Evolutionary conservation across 2,888 invertebrate species (phyloP), one percentile per base, ranked within the genome.

Genomic region (Athetis lepigone): DNA sequence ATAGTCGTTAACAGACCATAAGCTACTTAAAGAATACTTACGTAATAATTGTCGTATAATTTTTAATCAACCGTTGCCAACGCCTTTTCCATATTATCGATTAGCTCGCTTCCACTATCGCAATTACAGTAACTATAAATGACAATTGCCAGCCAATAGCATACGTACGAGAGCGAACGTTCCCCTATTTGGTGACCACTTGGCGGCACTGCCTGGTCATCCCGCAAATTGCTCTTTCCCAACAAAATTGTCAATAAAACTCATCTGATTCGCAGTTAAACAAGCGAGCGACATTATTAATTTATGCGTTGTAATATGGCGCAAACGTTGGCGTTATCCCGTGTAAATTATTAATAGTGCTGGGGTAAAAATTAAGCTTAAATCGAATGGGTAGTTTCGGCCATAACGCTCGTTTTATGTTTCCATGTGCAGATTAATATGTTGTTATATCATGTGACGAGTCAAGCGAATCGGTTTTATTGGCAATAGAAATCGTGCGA

Each of bases 201-300:
- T 89, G 93, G 90, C 91, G 91, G 89, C 91, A 86, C 85, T 88
- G 86, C 87, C 88, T 86, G 93, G 90, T 89, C 92, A 93, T 94
- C 90, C 94, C 94, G 90, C 94, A 95, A 95, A 95, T 94, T 94
- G 94, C 95, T 90, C 93, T 94, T 92, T 92, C 91, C 92, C 92
- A 93, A 91, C 95, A 92, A 94, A 92, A 95, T 95, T 94, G 95
- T 93, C 95, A 95, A 95, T 95, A 95, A 95, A 95, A 95, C 92
- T 94, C 94, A 94, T 94, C 94, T 92, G 94, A 94, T 94, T 95
- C 95, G 94, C 94, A 95, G 94, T 94, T 93, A 94, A 95, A 94
- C 93, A 94, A 91, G 94, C 94, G 93, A 90, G 89, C 91, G 92
- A 92, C 93, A 93, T 94, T 94, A 95, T 95, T 94, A 95, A 95